Percentiles rank a stretch among this genome's conserved stretches.
Evolutionary conservation across 2,797 vertebrate species (phyloP).

Genomic region (Macroramphosus scolopax): DNA sequence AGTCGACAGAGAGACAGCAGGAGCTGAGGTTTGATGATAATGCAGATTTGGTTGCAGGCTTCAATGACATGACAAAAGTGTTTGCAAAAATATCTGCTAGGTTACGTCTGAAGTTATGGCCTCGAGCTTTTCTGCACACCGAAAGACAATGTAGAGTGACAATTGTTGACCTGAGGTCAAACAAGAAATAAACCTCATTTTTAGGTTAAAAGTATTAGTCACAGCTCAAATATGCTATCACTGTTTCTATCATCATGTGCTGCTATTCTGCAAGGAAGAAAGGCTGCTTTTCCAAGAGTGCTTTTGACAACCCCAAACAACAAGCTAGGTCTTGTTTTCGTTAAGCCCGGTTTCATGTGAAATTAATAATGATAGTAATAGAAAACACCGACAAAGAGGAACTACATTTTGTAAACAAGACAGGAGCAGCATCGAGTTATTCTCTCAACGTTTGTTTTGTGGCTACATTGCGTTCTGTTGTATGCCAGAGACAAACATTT

Average conservation of each 20-base stretch:
- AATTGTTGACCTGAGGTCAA: conserved; percentile 15
- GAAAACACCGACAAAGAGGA: conserved; percentile 13
- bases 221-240: conserved; percentile 3
- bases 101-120: conserved; percentile 5
- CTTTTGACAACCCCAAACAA: conserved; percentile 8
- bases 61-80: conserved; percentile 35
- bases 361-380: background rate
- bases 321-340: conserved; percentile 47
- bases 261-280: background rate
- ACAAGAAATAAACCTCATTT: conserved; percentile 7
- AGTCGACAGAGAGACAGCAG: conserved; percentile 28
- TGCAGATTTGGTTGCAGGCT: conserved; percentile 31
- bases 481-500: no score
- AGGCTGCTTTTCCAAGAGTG: conserved; percentile 24
- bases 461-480: no score
- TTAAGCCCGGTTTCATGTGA: conserved; percentile 5
- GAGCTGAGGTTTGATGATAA: conserved; percentile 46
- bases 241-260: background rate
- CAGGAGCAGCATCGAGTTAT: no score
- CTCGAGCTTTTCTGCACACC: conserved; percentile 16
- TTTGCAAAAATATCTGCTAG: conserved; percentile 15
- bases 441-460: no score
- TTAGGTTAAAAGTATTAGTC: conserved; percentile 8
- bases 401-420: conserved; percentile 37
- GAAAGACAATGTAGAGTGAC: background rate